phyloP scores from a whole-genome alignment of 2,888 invertebrate species.

The Chloroclysta siterata region DNA sequence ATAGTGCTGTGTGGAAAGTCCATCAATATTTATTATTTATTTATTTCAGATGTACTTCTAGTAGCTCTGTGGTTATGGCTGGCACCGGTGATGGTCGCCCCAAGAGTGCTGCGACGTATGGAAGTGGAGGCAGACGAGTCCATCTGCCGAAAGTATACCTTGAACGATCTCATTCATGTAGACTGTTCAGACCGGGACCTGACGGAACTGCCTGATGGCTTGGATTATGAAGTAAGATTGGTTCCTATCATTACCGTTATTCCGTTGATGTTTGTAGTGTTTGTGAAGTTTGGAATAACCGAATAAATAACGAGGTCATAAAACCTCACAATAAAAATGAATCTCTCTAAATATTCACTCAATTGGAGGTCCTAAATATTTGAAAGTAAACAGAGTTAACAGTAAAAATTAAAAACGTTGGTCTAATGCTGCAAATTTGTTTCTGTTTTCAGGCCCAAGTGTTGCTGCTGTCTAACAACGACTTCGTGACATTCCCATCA shows the following conservation, averaged over 20 bases:
- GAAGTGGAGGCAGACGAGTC: constrained; percentile 50
- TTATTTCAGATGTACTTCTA: constrained; percentile 59
- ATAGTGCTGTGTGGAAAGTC: too few species aligned
- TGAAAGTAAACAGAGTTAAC: too few species aligned
- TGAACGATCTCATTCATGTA: constrained; percentile 53
- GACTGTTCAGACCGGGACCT: constrained; percentile 72
- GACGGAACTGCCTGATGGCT: constrained; percentile 65
- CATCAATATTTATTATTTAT: background rate
- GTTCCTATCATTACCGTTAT: background rate
- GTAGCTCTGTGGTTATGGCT: constrained; percentile 63
- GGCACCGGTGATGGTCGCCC: constrained; percentile 54
- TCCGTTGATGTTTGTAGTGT: background rate
- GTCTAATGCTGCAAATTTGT: background rate
- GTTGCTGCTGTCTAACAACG: constrained; percentile 87
- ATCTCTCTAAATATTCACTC: too few species aligned
- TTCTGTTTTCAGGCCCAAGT: constrained; percentile 81
- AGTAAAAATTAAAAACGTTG: too few species aligned
- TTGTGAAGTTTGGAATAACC: too few species aligned
- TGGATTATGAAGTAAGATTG: constrained; percentile 64
- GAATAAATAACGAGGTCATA: too few species aligned
- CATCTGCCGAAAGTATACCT: constrained; percentile 58
- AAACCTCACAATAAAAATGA: too few species aligned
- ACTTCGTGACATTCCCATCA: constrained; percentile 82
- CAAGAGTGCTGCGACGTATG: constrained; percentile 54
- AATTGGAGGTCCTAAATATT: too few species aligned